Percentiles rank a stretch among this genome's conserved stretches.
These are phyloP conservation scores for Sandelia bainsii DNA, from an alignment of 2,797 vertebrate genomes.

Conservation along the genomic window DNA sequence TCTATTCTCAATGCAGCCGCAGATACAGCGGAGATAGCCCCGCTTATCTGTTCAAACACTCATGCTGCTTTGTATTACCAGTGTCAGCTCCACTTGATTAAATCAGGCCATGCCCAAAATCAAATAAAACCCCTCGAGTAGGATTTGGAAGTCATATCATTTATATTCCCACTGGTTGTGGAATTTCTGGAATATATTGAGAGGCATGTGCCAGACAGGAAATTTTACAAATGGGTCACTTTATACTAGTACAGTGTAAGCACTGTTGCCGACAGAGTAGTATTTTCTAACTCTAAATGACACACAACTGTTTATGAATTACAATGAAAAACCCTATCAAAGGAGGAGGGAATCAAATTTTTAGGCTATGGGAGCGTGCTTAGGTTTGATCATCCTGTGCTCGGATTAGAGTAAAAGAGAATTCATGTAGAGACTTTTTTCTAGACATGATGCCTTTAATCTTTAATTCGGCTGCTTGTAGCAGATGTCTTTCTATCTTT, in stretches of 20 bases:
- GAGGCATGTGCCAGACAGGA: slow-evolving; percentile 23
- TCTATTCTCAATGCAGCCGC: slow-evolving; percentile 57
- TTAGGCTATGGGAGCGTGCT: not conserved
- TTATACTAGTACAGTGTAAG: slow-evolving; percentile 12
- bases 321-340: slow-evolving; percentile 24
- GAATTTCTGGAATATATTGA: slow-evolving; percentile 62
- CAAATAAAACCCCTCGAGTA: slow-evolving; percentile 72
- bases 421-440: slow-evolving; percentile 30
- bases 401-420: slow-evolving; percentile 50
- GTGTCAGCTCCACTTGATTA: slow-evolving; percentile 72
- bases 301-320: slow-evolving; percentile 25
- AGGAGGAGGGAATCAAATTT: slow-evolving; percentile 24
- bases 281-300: slow-evolving; percentile 17
- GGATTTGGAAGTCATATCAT: slow-evolving; percentile 58
- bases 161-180: slow-evolving; percentile 49
- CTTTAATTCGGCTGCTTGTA: slow-evolving; percentile 63
- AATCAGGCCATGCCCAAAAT: slow-evolving; percentile 77
- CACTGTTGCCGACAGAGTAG: no score
- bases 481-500: slow-evolving; percentile 33
- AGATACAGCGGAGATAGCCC: slow-evolving; percentile 67
- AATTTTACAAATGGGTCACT: slow-evolving; percentile 62
- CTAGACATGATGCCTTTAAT: slow-evolving; percentile 51
- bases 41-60: slow-evolving; percentile 74
- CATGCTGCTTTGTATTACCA: slow-evolving; percentile 68
- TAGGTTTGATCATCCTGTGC: slow-evolving; percentile 50